These are phyloP conservation scores for Oryzias woworae DNA, from an alignment of 2,113 vertebrate genomes.

Conservation along the genomic window DNA sequence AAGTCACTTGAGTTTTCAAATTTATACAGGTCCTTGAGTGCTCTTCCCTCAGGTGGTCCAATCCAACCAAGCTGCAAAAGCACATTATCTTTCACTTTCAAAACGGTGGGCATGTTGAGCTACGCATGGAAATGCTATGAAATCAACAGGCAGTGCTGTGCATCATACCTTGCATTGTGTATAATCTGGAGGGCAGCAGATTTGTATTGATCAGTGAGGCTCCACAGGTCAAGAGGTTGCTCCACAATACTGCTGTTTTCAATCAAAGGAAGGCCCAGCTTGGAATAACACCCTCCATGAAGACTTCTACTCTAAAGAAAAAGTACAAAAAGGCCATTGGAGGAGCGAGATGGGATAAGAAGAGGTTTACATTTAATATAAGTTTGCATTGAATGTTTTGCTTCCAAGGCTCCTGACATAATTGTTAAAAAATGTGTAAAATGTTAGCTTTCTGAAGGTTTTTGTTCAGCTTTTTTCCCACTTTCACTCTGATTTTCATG, in stretches of 20 bases:
- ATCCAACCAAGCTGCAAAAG: no score
- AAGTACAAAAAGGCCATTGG: slow-evolving; percentile 1
- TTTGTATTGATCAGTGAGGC: slow-evolving; percentile 77
- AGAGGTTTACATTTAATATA: background rate
- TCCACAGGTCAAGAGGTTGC: slow-evolving; percentile 87
- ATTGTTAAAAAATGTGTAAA: no score
- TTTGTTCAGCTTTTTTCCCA: no score
- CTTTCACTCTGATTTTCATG: no score
- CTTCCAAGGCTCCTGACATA: no score
- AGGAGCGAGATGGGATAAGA: background rate
- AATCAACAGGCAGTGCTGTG: background rate
- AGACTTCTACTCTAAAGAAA: slow-evolving; percentile 54
- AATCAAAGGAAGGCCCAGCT: slow-evolving; percentile 87
- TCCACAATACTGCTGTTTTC: slow-evolving; percentile 85
- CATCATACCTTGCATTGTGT: slow-evolving; percentile 78
- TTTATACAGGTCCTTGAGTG: no score
- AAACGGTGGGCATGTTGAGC: no score
- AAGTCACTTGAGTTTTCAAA: no score
- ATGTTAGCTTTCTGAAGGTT: no score
- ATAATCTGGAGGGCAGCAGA: slow-evolving; percentile 81
- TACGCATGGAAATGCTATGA: no score
- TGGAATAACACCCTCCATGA: slow-evolving; percentile 75
- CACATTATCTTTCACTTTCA: no score
- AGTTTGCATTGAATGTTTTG: background rate
- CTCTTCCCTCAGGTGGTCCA: no score